Conservation (phyloP, 2,113 vertebrate genomes). For the Aleadryas rufinucha region DNA sequence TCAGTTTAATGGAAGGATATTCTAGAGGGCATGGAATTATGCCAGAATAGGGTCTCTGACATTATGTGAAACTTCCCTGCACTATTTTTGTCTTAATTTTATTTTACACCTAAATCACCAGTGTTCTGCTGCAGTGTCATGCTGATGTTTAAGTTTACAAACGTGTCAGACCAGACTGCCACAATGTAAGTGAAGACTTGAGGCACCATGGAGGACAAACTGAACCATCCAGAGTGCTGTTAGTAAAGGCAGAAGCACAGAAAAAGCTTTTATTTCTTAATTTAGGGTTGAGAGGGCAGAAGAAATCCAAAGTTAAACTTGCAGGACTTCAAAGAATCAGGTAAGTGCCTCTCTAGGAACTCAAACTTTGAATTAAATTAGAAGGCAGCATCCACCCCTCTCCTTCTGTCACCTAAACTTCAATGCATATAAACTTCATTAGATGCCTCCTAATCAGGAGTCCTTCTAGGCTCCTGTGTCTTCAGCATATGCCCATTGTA, state of each 20-base stretch:
- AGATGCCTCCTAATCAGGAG: background rate
- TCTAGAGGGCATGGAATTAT: conserved; percentile 17
- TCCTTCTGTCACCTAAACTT: background rate
- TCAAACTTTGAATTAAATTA: background rate
- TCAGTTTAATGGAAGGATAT: conserved; percentile 48
- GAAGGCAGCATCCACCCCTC: background rate
- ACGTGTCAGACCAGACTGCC: background rate
- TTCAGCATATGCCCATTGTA: background rate
- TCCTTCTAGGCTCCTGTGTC: background rate
- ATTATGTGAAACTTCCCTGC: background rate
- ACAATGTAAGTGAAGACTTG: background rate
- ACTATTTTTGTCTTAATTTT: background rate
- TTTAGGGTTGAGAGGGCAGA: background rate
- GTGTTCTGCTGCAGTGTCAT: background rate
- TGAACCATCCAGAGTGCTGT: background rate
- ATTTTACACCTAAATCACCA: background rate
- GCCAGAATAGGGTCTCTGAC: background rate
- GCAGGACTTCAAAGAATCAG: background rate
- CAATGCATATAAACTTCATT: fast-evolving
- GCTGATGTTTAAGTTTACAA: background rate
- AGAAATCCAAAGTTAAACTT: background rate
- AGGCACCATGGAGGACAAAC: background rate
- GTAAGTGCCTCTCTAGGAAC: background rate
- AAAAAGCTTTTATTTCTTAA: background rate
- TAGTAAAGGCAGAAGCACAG: background rate